Base-by-base conservation (phyloP, 2,113 vertebrate genomes). In the Engystomops pustulosus region DNA sequence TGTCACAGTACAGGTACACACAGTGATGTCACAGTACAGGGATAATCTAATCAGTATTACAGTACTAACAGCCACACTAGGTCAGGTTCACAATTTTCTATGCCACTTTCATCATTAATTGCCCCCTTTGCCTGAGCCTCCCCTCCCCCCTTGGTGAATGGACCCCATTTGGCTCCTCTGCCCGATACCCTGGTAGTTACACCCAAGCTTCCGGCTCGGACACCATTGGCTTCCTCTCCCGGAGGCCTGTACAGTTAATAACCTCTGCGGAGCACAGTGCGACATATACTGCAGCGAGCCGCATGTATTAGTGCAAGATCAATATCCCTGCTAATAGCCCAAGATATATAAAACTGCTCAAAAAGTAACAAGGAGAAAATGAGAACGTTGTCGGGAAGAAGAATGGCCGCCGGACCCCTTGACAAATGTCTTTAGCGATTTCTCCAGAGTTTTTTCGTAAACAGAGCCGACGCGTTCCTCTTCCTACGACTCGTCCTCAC, bases 391-490 rank as follows among this genome's bases (percentile, higher is more conserved):
- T 89, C 90, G 90, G 88, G 87, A 90, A 90, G 91, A 88, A 86
- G 89, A 89, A 91, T 88, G 89, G 86, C 86, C 87, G 38, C 38
- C 89, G 87, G 90, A 89, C 88, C 87, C 83, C 65, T 79, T 87
- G 90, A 90, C 90, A 88, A 90, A 91, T 90, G 89, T 89, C 88
- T 89, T 91, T 90, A 89, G 87, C 86, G 86, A 89, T 90, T 91
- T 90, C 88, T 0, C 1, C 90, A 87, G 85, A 79, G 1, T 0
- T 90, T 91, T n/a, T 88, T 90, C 87, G 87, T 90, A 90, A 92
- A 90, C 88, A 90, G 71, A 86, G 80, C 85, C 88, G 90, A 88
- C 81, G 86, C 71, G 86, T 86, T 88, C 88, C 86, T 90, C 88
- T 88, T 90, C 89, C 87, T 86, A 89, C 88, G 90, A 88, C 86